phyloP scores from a whole-genome alignment of 2,888 invertebrate species.

The Pseudanteris insignis region DNA sequence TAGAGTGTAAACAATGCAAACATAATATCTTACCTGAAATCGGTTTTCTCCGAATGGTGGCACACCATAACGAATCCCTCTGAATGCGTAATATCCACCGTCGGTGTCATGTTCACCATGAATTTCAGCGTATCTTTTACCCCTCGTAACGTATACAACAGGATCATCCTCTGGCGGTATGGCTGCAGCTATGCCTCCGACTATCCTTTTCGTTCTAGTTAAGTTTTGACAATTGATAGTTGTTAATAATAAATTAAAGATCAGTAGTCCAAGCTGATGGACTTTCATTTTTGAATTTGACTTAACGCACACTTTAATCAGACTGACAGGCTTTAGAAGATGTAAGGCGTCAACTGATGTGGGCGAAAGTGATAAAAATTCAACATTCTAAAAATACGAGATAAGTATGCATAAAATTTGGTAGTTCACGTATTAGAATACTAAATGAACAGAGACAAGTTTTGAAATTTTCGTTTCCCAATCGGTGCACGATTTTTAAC shows the following conservation, averaged over 20 bases:
- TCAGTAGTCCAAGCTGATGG: conserved; percentile 3
- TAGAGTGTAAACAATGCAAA: too few relatives aligned
- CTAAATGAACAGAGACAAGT: too few relatives aligned
- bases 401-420: conserved; percentile 5
- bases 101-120: conserved; percentile 72
- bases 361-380: conserved; percentile 28
- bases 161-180: conserved; percentile 78
- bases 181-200: conserved; percentile 75
- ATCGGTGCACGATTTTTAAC: background rate
- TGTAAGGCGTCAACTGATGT: conserved; percentile 10
- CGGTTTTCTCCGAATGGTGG: conserved; percentile 71
- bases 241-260: conserved; percentile 2
- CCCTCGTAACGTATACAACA: conserved; percentile 73
- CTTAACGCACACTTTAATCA: conserved; percentile 5
- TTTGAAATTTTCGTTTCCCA: background rate
- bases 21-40: conserved; percentile 67
- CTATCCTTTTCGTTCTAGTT: conserved; percentile 67
- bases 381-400: conserved; percentile 4
- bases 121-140: conserved; percentile 72
- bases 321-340: conserved; percentile 2
- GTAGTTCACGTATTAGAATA: too few relatives aligned
- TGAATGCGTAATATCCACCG: conserved; percentile 75
- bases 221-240: conserved; percentile 15
- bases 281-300: conserved; percentile 14
- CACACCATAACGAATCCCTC: conserved; percentile 77